Evolutionary conservation across 2,888 invertebrate species (phyloP), one percentile per base, ranked within the genome.

Genomic region (Octonoba sinensis): DNA sequence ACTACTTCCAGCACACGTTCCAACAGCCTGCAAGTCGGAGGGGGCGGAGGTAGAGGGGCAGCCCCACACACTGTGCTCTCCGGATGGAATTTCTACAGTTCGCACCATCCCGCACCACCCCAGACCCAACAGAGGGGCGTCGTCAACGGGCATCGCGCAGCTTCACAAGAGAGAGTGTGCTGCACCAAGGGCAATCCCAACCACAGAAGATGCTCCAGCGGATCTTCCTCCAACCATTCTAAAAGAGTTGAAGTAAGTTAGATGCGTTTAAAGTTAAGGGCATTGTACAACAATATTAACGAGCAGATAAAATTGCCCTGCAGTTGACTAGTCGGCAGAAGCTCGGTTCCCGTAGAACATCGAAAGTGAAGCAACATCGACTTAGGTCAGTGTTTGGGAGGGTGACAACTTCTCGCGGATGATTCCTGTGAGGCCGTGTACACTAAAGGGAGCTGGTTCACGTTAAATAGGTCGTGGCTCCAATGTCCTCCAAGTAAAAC

Each of bases 21-120:
- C 6, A 77, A 76, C 2, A 27, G 72, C 8, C 82, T 72, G 20
- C 65, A 65, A 0, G 59, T 59, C 36, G 65, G 66, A 1, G 81
- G 81, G 18, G 56, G 81, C 11, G 82, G 76, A 8, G 65, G 66
- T 0, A 74, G 81, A 16, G 56, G 81, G 11, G 82, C 72, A 13
- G 82, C 82, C 1, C 82, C 82, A n/a, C 77, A 77, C 60, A 82
- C 82, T 0, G 82, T 82, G 22, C 62, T 82, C 6, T 78, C 83
- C 3, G 78, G 78, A 11, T 83, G 83, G 83, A 83, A 83, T 44
- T 83, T 78, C 54, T 83, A 83, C 51, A 74, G 73, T 11, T 78
- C 78, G 8, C 78, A 82, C 27, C 81, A 82, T 20, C 65, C 65
- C 1, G 94, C 90, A 93, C 92, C 3, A 85, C 36, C 36, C 36